Evolutionary conservation across 1,140 invertebrate species (phyloP), one percentile per base, ranked within the genome.

Genomic region (Oreohelix idahoensis): DNA sequence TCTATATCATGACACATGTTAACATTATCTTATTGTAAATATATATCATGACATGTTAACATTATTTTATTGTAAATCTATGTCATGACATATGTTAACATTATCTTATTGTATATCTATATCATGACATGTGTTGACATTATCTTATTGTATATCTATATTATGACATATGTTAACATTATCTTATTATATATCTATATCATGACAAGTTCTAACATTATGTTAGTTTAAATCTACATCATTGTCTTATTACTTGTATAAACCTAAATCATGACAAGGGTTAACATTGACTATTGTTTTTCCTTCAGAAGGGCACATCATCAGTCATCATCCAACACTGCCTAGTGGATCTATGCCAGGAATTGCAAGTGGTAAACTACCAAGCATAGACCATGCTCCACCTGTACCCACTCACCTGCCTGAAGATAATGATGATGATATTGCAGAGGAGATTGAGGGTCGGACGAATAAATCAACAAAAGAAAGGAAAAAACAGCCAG

Each of bases 351-450:
- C 71, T 53, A 32, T 58, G 8, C 58, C 63, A 35, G 71, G 29
- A 26, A 35, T 58, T 8, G 2, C 4, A 1, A 32, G 32, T 45
- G 73, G 79, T 51, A 53, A 23, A 69, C 76, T 83, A 42, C 45
- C 74, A n/a, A 71, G 42, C 45, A 66, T 86, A 0, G 81, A 75
- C 70, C 29, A 70, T 1, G 84, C 84, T 66, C 85, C 85, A 2
- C 53, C 71, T 4, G 76, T 80, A n/a, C 85, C 85, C 29, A 83
- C 49, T 5, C 79, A 86, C 26, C 53, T 84, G 1, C 85, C 85
- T 8, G 83, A 84, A 42, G 85, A 86, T 80, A 76, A 84, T 80
- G 81, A 80, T 38, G 76, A 84, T 36, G 79, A 81, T 1, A 79
- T 80, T 8, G 76, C 78, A 63, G 81, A 70, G 36, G 78, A 81